Evolutionary conservation across 2,113 vertebrate genomes (phyloP).

Genomic region (Antennarius striatus): DNA sequence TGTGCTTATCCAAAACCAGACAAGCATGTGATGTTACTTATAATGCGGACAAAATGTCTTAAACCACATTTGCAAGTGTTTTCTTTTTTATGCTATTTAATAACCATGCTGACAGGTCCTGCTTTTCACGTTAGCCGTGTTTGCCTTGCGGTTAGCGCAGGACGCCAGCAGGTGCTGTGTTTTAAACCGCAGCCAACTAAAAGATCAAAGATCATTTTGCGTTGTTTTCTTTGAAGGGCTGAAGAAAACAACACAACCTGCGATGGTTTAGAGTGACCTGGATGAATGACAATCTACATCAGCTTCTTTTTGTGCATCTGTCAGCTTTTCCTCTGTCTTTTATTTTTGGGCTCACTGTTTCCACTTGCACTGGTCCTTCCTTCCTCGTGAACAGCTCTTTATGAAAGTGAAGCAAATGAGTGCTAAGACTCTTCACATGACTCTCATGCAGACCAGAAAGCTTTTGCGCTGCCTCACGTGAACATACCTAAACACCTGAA

Average conservation of each 20-base stretch:
- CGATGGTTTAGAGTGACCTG: too few relatives aligned
- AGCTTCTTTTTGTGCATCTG: background rate
- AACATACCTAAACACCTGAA: slow-evolving; percentile 26
- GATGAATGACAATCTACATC: too few relatives aligned
- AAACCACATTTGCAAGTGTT: slow-evolving; percentile 6
- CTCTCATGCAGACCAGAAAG: slow-evolving; percentile 8
- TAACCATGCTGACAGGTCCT: slow-evolving; percentile 32
- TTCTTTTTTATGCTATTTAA: slow-evolving; percentile 16
- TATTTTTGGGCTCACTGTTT: background rate
- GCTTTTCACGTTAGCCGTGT: slow-evolving; percentile 34
- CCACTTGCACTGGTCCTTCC: background rate
- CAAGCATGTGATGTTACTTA: slow-evolving; percentile 49
- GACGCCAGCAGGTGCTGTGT: slow-evolving; percentile 11
- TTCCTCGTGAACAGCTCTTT: slow-evolving; percentile 34
- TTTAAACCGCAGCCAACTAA: slow-evolving; percentile 28
- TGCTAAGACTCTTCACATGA: slow-evolving; percentile 69
- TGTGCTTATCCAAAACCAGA: slow-evolving; percentile 3
- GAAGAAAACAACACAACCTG: too few relatives aligned
- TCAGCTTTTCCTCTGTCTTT: background rate
- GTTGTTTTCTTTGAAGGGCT: too few relatives aligned
- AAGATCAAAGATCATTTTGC: slow-evolving; percentile 5
- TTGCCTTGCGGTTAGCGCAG: background rate
- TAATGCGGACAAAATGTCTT: slow-evolving; percentile 45
- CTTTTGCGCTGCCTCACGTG: background rate
- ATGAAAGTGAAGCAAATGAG: slow-evolving; percentile 40